phyloP scores from a whole-genome alignment of 1,140 invertebrate species.

The Panagrolaimus sp. region DNA sequence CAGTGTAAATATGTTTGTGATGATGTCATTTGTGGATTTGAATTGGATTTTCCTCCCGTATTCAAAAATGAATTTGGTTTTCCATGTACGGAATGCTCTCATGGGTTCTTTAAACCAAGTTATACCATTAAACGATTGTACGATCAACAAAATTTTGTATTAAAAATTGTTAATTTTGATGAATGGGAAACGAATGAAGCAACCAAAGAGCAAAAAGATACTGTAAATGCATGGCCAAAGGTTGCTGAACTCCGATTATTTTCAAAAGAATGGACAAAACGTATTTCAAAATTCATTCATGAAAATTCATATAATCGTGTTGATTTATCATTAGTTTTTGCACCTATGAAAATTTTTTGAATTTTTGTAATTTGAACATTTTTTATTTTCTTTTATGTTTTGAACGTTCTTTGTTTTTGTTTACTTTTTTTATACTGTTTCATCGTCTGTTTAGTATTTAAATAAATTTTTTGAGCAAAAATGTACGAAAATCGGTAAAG shows the following conservation, averaged over 20 bases:
- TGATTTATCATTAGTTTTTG: constrained; percentile 29
- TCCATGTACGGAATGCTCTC: not conserved
- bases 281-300: constrained; percentile 25
- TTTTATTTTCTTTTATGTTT: not conserved
- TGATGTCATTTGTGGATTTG: constrained; percentile 19
- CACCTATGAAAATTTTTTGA: constrained; percentile 17
- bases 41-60: constrained; percentile 17
- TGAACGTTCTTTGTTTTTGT: too few species aligned
- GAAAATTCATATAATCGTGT: constrained; percentile 36
- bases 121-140: constrained; percentile 29
- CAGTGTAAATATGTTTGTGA: constrained; percentile 18
- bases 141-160: constrained; percentile 34
- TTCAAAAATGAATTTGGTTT: constrained; percentile 7
- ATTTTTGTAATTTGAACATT: not conserved
- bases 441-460: too few species aligned
- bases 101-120: constrained; percentile 16
- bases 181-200: constrained; percentile 17
- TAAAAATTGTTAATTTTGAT: constrained; percentile 31
- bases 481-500: too few species aligned
- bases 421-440: too few species aligned
- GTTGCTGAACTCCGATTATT: constrained; percentile 9
- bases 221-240: not conserved
- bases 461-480: too few species aligned
- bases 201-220: not conserved
- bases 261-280: constrained; percentile 23